Percentiles rank a stretch among this genome's conserved stretches.
These are phyloP conservation scores for Botia kubotai DNA, from an alignment of 2,797 vertebrate species.

Conservation along the genomic window DNA sequence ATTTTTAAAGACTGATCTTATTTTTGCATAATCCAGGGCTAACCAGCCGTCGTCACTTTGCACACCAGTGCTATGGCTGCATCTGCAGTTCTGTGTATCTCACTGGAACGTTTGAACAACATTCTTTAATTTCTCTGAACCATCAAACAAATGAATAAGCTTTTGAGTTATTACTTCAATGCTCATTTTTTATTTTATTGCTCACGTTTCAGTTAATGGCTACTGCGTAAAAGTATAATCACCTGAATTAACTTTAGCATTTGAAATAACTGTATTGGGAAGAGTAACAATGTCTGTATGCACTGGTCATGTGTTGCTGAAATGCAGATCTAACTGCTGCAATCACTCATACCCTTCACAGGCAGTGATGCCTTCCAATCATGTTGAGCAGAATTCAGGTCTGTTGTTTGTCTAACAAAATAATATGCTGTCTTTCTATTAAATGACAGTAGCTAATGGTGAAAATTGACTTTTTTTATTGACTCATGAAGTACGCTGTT, in stretches of 20 bases:
- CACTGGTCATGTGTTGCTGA: constrained; percentile 38
- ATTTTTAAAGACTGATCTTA: constrained; percentile 48
- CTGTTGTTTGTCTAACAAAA: constrained; percentile 57
- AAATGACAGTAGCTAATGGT: constrained; percentile 68
- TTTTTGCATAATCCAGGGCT: constrained; percentile 25
- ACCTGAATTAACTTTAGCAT: not conserved
- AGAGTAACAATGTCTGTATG: constrained; percentile 20
- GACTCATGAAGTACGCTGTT: not conserved
- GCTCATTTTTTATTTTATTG: not conserved
- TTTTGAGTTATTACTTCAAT: constrained; percentile 24
- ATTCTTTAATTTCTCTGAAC: not conserved
- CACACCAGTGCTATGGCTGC: constrained; percentile 12
- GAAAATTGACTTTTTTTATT: not conserved
- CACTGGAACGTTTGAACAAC: constrained; percentile 9
- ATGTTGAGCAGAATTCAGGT: constrained; percentile 61
- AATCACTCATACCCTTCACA: constrained; percentile 50
- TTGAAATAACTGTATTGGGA: not conserved
- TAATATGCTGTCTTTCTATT: constrained; percentile 67
- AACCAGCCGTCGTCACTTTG: constrained; percentile 40
- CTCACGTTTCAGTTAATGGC: not conserved
- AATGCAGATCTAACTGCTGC: constrained; percentile 54
- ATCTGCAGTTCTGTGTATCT: constrained; percentile 32
- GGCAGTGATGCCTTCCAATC: constrained; percentile 50
- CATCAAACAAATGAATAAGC: constrained; percentile 8
- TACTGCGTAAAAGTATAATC: not conserved